Percentiles rank a stretch among this genome's conserved stretches.
Evolutionary conservation across 1,140 invertebrate species (phyloP).

Genomic region (Ditylenchus dipsaci): DNA sequence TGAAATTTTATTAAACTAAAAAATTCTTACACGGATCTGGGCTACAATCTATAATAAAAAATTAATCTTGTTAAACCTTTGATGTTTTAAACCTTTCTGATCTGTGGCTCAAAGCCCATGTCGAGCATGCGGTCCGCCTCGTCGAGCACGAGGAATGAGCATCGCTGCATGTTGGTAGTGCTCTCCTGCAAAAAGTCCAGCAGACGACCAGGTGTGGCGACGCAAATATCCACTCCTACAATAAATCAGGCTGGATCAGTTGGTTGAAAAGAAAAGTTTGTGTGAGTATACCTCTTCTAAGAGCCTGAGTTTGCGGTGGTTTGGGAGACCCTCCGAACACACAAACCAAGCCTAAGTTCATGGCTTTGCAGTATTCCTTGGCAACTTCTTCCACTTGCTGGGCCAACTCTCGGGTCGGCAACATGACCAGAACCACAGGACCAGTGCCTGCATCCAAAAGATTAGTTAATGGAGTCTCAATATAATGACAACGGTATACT

Average conservation of each 20-base stretch:
- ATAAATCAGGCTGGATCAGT: conserved; percentile 45
- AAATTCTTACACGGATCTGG: conserved; percentile 75
- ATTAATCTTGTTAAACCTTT: conserved; percentile 57
- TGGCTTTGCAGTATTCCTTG: conserved; percentile 23
- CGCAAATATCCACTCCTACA: conserved; percentile 96
- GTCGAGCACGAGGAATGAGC: conserved; percentile 89
- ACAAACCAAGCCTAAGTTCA: conserved; percentile 30
- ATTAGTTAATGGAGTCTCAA: conserved; percentile 74
- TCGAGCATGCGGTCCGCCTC: conserved; percentile 98
- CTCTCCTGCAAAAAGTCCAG: conserved; percentile 89
- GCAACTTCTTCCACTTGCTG: conserved; percentile 74
- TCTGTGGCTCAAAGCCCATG: conserved; percentile 98
- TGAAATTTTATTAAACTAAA: too few species aligned
- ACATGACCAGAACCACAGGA: conserved; percentile 69
- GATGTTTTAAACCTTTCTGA: conserved; percentile 76
- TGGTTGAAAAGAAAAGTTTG: background rate
- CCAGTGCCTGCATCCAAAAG: conserved; percentile 71
- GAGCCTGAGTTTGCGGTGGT: conserved; percentile 74
- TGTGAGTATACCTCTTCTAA: conserved; percentile 57
- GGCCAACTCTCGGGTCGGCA: conserved; percentile 86
- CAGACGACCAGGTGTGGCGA: conserved; percentile 85
- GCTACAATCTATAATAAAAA: conserved; percentile 77
- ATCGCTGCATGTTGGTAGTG: conserved; percentile 79
- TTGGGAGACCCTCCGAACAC: conserved; percentile 78
- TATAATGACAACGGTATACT: conserved; percentile 9